A percentile compares a stretch with the other conserved stretches of the same genome.
Conservation (phyloP, 2,888 invertebrate species). For the Hyles lineata region DNA sequence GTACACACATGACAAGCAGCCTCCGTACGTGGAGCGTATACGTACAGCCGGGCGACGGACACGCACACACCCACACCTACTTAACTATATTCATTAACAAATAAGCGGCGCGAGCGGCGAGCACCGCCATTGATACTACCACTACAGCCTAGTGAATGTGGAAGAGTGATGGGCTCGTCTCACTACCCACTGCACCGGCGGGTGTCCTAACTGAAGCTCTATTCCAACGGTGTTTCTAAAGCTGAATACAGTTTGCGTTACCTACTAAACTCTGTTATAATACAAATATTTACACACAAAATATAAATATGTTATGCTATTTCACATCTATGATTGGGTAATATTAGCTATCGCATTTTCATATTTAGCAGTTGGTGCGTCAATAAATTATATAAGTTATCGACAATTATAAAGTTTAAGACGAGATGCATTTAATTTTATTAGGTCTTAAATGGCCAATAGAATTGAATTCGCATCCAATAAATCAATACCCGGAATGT, state of each 20-base stretch:
- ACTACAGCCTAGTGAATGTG: background rate
- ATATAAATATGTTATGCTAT: no score
- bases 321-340: no score
- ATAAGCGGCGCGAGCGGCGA: background rate
- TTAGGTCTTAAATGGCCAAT: background rate
- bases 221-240: no score
- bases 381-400: no score
- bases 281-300: no score
- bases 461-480: background rate
- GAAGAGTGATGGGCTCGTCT: no score
- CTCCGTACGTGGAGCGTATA: background rate
- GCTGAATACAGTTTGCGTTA: no score
- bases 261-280: no score
- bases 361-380: no score
- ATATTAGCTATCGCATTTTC: no score
- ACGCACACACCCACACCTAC: background rate
- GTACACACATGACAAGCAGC: background rate
- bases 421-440: background rate
- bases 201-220: background rate
- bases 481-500: conserved; percentile 19
- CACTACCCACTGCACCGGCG: no score
- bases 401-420: background rate
- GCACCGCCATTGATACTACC: background rate
- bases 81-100: conserved; percentile 21
- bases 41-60: background rate